Base-by-base conservation (phyloP, 1,140 invertebrate species). In the Heliconius congener region DNA sequence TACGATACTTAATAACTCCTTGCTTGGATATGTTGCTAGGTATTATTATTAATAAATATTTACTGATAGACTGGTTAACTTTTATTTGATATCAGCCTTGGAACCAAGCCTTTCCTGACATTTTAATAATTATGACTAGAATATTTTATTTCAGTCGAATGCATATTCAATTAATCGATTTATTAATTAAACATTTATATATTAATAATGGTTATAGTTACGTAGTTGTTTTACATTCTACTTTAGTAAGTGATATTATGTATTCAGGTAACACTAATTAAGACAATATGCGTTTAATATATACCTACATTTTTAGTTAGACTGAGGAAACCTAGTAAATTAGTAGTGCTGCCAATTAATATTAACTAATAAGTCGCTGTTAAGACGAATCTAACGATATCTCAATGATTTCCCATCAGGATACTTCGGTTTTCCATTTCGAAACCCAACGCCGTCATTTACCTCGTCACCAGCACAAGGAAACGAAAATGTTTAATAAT, bases 101-200 rank as follows among this genome's bases (percentile, higher is more conserved):
- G 1, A 18, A 30, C n/a, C 60, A 16, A 16, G 60, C 60, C 60
- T 66, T 66, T 66, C 60, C 27, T 66, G 60, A 66, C 60, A 66
- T 66, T 66, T 66, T 18, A 66, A 66, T 66, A 30, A 66, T 6
- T 66, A 23, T 30, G 60, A 27, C 60, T 66, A 30, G 60, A 27
- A 30, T 66, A 66, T 30, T 66, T 66, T 66, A 30, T 30, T 66
- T 27, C 27, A 66, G 30, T 16, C 27, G 60, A 66, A 66, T 66
- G 60, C 60, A 66, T 66, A 66, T 66, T 66, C 60, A 66, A 66
- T 66, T 66, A 30, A 66, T 66, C 23, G 27, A 30, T 30, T n/a
- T 8, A 27, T 66, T 66, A 66, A 66, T 27, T 66, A 27, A 23
- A 23, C 19, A 57, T 13, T 27, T 66, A 66, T 27, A 30, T 27